A percentile compares a stretch with the other conserved stretches of the same genome.
Evolutionary conservation across 2,113 vertebrate species (phyloP).

Genomic region (rat (Rattus norvegicus)): GRCr8 NC_086026.1:71777001-71777500

Average conservation of each 20-base stretch:
- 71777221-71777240: background rate
- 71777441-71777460: conserved; percentile 55
- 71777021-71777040: too few relatives aligned
- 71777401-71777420: background rate
- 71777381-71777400: background rate
- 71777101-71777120: too few relatives aligned
- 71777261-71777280: conserved; percentile 8
- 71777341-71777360: conserved; percentile 30
- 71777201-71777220: background rate
- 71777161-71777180: too few relatives aligned
- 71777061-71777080: background rate
- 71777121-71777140: too few relatives aligned
- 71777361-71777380: conserved; percentile 14
- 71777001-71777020: background rate
- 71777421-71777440: background rate
- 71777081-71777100: too few relatives aligned
- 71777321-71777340: conserved; percentile 19
- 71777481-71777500: background rate
- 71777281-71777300: conserved; percentile 29
- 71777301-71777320: conserved; percentile 50
- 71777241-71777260: background rate
- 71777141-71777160: too few relatives aligned
- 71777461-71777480: conserved; percentile 16
- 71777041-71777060: background rate
- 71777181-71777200: background rate